A percentile compares a stretch with the other conserved stretches of the same genome.
phyloP scores from a whole-genome alignment of 2,113 vertebrate species.

The Gambusia affinis region DNA sequence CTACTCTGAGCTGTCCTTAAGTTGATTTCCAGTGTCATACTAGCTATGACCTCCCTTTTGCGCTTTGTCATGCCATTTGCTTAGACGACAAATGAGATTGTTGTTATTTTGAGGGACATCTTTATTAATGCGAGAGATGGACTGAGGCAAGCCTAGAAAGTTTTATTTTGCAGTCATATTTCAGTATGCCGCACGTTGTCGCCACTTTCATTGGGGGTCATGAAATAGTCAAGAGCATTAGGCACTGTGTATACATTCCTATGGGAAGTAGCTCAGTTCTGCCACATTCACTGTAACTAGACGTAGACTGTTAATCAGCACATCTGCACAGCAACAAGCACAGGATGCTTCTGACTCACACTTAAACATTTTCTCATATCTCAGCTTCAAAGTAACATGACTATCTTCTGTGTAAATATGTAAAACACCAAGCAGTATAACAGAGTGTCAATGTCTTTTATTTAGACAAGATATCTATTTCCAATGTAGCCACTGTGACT shows the following conservation, averaged over 20 bases:
- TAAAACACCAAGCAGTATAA: conserved; percentile 72
- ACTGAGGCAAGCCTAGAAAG: conserved; percentile 11
- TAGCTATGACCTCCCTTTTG: conserved; percentile 24
- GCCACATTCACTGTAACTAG: conserved; percentile 24
- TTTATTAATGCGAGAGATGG: conserved; percentile 7
- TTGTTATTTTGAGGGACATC: conserved; percentile 5
- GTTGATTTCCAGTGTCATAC: conserved; percentile 40
- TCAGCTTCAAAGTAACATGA: conserved; percentile 43
- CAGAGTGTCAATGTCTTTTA: conserved; percentile 73
- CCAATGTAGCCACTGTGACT: conserved; percentile 84
- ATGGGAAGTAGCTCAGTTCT: conserved; percentile 16
- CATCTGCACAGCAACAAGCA: conserved; percentile 36
- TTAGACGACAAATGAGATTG: conserved; percentile 37
- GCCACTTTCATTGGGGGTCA: conserved; percentile 35
- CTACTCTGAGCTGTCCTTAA: conserved; percentile 54
- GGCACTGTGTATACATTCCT: conserved; percentile 18
- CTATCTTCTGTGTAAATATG: conserved; percentile 75
- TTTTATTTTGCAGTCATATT: conserved; percentile 12
- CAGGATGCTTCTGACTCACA: conserved; percentile 15
- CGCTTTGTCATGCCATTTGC: conserved; percentile 29
- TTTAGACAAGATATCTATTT: conserved; percentile 72
- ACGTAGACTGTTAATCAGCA: conserved; percentile 57
- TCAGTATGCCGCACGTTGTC: conserved; percentile 29
- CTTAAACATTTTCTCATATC: conserved; percentile 4
- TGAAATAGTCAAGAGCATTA: conserved; percentile 6